A percentile compares a stretch with the other conserved stretches of the same genome.
Evolutionary conservation across 2,797 vertebrate genomes (phyloP).

Genomic region (Cottoperca gobio): DNA sequence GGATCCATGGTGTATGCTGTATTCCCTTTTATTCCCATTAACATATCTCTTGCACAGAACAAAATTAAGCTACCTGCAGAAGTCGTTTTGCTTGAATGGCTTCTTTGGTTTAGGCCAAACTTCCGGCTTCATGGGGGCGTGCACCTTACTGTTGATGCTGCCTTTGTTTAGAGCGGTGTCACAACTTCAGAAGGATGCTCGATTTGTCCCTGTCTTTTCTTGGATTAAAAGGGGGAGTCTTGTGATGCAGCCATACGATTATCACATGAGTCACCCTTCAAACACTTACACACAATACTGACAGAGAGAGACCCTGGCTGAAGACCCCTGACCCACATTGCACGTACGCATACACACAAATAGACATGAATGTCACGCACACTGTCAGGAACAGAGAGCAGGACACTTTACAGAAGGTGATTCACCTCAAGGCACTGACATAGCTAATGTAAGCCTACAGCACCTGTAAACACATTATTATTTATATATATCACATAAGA

Average conservation of each 20-base stretch:
- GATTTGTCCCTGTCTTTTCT: neutral
- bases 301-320: slow-evolving; percentile 3
- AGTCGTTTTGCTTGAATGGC: neutral
- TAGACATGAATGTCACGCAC: slow-evolving; percentile 2
- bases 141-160: neutral
- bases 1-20: neutral
- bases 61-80: neutral
- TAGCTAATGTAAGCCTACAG: neutral
- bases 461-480: too few species aligned
- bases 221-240: slow-evolving; percentile 1
- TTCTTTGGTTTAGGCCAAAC: neutral
- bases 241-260: slow-evolving; percentile 21
- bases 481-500: too few species aligned
- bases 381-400: neutral
- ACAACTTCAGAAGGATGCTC: neutral
- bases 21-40: neutral
- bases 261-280: slow-evolving; percentile 16
- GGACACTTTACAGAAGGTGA: neutral
- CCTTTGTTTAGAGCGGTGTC: neutral
- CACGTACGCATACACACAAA: slow-evolving; percentile 37
- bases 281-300: slow-evolving; percentile 18
- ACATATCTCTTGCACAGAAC: neutral
- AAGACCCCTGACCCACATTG: slow-evolving; percentile 29
- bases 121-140: neutral
- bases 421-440: neutral